Conservation (phyloP, 2,113 vertebrate species). For the Cyprinodon variegatus region DNA sequence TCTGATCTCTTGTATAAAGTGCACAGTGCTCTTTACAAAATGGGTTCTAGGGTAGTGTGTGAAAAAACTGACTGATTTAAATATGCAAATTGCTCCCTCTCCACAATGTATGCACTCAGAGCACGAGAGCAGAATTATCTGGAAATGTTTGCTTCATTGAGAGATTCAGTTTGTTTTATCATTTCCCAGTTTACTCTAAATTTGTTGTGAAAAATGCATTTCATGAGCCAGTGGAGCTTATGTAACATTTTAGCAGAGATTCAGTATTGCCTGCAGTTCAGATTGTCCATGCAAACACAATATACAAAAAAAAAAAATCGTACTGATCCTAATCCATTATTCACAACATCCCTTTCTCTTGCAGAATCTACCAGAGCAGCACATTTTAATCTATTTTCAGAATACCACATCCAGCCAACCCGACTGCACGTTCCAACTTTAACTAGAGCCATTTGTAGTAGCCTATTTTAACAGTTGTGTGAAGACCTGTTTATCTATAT, state of each 20-base stretch:
- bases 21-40: not conserved
- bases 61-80: not conserved
- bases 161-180: slow-evolving; percentile 7
- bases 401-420: slow-evolving; percentile 31
- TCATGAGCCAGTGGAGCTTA: slow-evolving; percentile 60
- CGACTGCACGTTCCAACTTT: slow-evolving; percentile 32
- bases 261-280: slow-evolving; percentile 53
- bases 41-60: not conserved
- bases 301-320: slow-evolving; percentile 36
- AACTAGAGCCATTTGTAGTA: slow-evolving; percentile 46
- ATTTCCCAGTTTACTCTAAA: slow-evolving; percentile 35
- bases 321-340: slow-evolving; percentile 71
- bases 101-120: not conserved
- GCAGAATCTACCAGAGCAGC: slow-evolving; percentile 31
- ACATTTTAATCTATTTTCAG: slow-evolving; percentile 43
- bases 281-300: slow-evolving; percentile 53
- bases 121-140: not conserved
- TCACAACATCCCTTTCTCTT: slow-evolving; percentile 57
- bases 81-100: not conserved
- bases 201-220: slow-evolving; percentile 26
- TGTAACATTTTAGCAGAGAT: slow-evolving; percentile 57
- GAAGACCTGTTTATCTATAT: slow-evolving; percentile 67
- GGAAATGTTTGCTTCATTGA: not conserved
- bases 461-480: slow-evolving; percentile 45
- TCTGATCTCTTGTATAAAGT: no score